Conservation (phyloP, 2,888 invertebrate genomes). For the Pseudococcus longispinus region DNA sequence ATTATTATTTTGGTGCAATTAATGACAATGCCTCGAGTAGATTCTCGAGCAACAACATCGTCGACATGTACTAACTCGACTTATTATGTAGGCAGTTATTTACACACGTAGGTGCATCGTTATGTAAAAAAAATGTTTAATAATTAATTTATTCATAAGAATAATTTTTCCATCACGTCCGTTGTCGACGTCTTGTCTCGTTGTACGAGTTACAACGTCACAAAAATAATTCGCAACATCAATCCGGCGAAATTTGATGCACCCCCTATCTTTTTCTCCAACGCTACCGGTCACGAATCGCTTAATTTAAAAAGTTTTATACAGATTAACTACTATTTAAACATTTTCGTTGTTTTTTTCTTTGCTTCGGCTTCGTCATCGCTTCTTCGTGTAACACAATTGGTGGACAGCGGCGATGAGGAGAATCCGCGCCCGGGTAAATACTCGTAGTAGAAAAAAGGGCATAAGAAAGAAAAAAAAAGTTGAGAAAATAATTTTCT, state of each 20-base stretch:
- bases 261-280: not conserved
- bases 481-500: conserved; percentile 11
- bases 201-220: not conserved
- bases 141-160: not conserved
- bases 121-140: not conserved
- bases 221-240: not conserved
- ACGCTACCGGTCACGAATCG: not conserved
- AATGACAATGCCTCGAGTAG: too few relatives aligned
- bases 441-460: not conserved
- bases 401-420: not conserved
- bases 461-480: not conserved
- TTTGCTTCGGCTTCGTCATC: too few relatives aligned
- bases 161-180: not conserved
- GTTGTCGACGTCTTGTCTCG: not conserved
- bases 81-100: too few relatives aligned
- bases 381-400: not conserved
- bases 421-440: not conserved
- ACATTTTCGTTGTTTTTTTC: not conserved
- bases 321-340: not conserved
- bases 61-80: too few relatives aligned
- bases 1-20: too few relatives aligned
- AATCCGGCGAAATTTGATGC: not conserved
- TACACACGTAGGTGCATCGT: too few relatives aligned
- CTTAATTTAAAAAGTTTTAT: conserved; percentile 14
- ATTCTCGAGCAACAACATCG: too few relatives aligned